These are phyloP conservation scores for Piaya cayana DNA, from an alignment of 2,113 vertebrate species.

Conservation along the genomic window DNA sequence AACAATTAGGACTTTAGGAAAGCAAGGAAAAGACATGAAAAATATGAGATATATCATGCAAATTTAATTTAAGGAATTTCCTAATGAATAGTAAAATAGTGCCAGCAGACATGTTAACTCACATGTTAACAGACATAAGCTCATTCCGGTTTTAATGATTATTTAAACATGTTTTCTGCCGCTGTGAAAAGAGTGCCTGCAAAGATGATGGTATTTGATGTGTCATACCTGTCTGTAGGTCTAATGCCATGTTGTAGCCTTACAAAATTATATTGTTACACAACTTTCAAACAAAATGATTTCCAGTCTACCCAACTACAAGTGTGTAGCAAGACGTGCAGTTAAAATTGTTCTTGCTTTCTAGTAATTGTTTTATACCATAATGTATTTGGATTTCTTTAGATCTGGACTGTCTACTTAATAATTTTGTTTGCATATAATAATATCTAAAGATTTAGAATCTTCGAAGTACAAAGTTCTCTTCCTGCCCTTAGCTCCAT, in stretches of 20 bases:
- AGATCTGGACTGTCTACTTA: neutral
- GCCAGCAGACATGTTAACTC: neutral
- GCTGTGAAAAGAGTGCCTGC: neutral
- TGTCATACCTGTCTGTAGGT: neutral
- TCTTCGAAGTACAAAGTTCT: neutral
- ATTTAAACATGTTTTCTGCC: neutral
- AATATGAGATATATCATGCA: accelerated
- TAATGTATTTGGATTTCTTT: neutral
- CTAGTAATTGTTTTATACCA: neutral
- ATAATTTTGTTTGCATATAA: neutral
- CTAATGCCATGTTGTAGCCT: neutral
- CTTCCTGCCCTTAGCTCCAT: neutral
- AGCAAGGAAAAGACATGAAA: neutral
- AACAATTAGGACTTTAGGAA: neutral
- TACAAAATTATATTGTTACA: neutral
- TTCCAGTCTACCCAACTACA: neutral
- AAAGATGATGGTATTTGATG: neutral
- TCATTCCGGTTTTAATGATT: neutral
- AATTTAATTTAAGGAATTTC: neutral
- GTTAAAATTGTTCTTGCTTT: neutral
- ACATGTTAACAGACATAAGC: neutral
- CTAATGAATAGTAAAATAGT: neutral
- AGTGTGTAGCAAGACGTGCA: neutral
- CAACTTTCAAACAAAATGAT: neutral
- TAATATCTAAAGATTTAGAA: neutral